These are phyloP conservation scores for Scaptodrosophila latifasciaeformis DNA, from an alignment of 2,888 invertebrate species.

Conservation along the genomic window DNA sequence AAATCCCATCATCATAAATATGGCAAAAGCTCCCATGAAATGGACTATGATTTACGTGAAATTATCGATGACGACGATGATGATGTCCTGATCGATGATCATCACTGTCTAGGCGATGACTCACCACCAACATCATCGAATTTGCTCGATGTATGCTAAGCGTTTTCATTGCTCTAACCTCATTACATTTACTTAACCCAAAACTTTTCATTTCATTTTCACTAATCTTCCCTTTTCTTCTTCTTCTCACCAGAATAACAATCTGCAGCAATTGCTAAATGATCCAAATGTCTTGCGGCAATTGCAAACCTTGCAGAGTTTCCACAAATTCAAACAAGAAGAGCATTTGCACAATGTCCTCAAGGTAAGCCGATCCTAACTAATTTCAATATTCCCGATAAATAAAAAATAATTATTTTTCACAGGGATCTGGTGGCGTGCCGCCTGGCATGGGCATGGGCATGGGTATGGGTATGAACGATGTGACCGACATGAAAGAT, in stretches of 20 bases:
- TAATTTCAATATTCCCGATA: neutral
- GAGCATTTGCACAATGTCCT: constrained; percentile 84
- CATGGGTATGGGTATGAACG: constrained; percentile 43
- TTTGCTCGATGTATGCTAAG: constrained; percentile 63
- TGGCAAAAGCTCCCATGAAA: constrained; percentile 59
- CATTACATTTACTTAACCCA: constrained; percentile 7
- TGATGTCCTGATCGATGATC: constrained; percentile 50
- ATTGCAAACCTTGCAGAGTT: constrained; percentile 85
- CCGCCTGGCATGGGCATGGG: constrained; percentile 63
- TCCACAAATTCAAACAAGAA: constrained; percentile 77
- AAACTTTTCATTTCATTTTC: constrained; percentile 8
- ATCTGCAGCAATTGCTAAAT: constrained; percentile 77
- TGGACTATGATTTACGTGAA: constrained; percentile 58
- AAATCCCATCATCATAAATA: constrained; percentile 64
- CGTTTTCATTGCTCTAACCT: neutral
- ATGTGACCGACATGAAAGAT: constrained; percentile 77
- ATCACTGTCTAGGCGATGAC: constrained; percentile 62
- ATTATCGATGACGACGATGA: constrained; percentile 55
- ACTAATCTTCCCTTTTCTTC: constrained; percentile 1
- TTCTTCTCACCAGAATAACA: constrained; percentile 70
- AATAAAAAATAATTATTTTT: neutral
- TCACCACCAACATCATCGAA: constrained; percentile 66
- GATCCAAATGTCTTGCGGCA: constrained; percentile 94
- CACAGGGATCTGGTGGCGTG: constrained; percentile 75
- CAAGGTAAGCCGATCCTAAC: constrained; percentile 75